Evolutionary conservation across 2,888 invertebrate species (phyloP), one percentile per base, ranked within the genome.

Genomic region (Drosophila basisetae): DNA sequence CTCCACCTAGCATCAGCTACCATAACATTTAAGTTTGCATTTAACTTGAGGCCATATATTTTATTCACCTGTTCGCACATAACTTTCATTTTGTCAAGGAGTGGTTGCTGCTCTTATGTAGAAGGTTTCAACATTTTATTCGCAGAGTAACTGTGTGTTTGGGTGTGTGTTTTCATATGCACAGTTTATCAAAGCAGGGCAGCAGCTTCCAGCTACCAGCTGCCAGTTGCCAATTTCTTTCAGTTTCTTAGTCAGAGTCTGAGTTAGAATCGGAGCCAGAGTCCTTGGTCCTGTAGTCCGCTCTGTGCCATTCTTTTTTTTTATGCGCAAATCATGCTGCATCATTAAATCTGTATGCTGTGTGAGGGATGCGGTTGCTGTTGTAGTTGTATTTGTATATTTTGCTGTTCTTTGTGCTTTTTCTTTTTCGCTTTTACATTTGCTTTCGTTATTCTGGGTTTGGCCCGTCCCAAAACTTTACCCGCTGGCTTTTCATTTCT

Each of bases 271-370:
- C 13, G 47, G 22, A 22, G 47, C 43, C 73, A 55, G 41, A 35
- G 28, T 60, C 59, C 70, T 43, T 56, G 13, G 35, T 41, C 31
- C 22, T 58, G 39, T 16, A 13, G 60, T 72, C 56, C 70, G 78
- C 78, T 78, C 68, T 64, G 68, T 74, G 73, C 71, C 50, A 67
- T 76, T 73, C 65, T 70, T 76, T 78, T 77, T 77, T 82, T 89
- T 90, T 89, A 86, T 89, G 85, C 76, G 77, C 82, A 90, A 91
- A 88, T 91, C 91, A 88, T 89, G 87, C 91, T 90, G 89, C 82
- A 89, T 87, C 89, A 90, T 91, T 91, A 90, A 91, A 91, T 91
- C 89, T 82, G 80, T 78, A 60, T 72, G 58, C 73, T 80, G 75
- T 78, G 68, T 70, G 58, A 68, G 66, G 63, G 67, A 76, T 75